Conservation (phyloP, 2,888 invertebrate species). For the Autographa pulchrina region DNA sequence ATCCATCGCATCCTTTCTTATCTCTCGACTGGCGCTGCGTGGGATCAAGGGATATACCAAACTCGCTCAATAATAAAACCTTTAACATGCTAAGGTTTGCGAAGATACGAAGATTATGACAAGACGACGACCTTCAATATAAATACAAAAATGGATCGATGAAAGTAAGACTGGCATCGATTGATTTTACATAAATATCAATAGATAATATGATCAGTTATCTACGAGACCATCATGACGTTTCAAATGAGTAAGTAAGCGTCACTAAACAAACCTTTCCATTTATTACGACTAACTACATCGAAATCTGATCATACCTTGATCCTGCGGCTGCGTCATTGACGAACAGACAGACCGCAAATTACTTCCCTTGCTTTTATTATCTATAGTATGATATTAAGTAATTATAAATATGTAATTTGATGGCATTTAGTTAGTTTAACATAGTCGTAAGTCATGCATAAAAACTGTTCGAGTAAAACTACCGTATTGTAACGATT, state of each 20-base stretch:
- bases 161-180: slow-evolving; percentile 4
- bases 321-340: slow-evolving; percentile 41
- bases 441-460: slow-evolving; percentile 34
- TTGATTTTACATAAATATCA: not conserved
- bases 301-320: slow-evolving; percentile 19
- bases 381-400: slow-evolving; percentile 33
- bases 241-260: not conserved
- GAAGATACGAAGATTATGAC: not conserved
- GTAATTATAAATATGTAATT: slow-evolving; percentile 32
- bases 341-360: slow-evolving; percentile 30
- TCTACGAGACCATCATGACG: not conserved
- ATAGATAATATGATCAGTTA: not conserved
- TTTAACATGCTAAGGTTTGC: not conserved
- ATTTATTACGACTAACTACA: not conserved
- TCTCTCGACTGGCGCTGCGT: slow-evolving; percentile 44
- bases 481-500: not conserved
- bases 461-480: slow-evolving; percentile 50
- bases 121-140: not conserved
- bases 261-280: not conserved
- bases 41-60: slow-evolving; percentile 37
- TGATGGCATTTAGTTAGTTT: slow-evolving; percentile 48
- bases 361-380: slow-evolving; percentile 24
- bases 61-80: not conserved
- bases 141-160: no score
- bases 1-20: slow-evolving; percentile 72